phyloP scores from a whole-genome alignment of 2,888 invertebrate species.

The Chymomyza procnemis region DNA sequence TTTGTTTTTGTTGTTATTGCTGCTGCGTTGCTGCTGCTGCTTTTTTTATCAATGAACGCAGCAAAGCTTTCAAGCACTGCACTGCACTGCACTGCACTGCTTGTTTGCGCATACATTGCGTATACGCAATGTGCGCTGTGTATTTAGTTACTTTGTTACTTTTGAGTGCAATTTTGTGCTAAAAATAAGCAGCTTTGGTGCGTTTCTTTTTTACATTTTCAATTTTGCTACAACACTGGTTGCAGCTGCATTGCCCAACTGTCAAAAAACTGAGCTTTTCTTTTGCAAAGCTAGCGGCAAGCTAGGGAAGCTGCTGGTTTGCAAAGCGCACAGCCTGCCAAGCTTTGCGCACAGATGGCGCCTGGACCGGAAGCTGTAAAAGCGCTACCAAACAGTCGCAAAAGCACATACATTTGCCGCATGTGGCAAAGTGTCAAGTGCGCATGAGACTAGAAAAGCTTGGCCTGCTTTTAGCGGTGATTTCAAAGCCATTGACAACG shows the following conservation, averaged over 20 bases:
- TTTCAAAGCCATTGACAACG: not conserved
- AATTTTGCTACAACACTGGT: slow-evolving; percentile 12
- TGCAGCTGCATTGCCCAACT: slow-evolving; percentile 16
- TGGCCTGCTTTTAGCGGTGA: not conserved
- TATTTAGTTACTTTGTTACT: not conserved
- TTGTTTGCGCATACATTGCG: too few species aligned
- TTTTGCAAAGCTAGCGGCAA: slow-evolving; percentile 41
- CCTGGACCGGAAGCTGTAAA: slow-evolving; percentile 52
- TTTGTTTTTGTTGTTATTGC: not conserved
- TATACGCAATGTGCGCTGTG: not conserved
- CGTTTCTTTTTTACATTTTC: not conserved
- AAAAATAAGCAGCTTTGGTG: not conserved
- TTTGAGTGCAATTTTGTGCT: not conserved
- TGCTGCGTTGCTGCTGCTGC: not conserved
- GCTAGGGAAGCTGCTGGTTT: not conserved
- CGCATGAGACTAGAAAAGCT: not conserved
- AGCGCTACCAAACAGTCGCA: slow-evolving; percentile 7
- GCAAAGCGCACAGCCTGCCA: too few species aligned
- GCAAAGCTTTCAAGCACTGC: not conserved
- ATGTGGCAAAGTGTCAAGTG: not conserved
- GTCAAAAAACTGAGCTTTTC: slow-evolving; percentile 34
- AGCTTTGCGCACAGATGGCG: slow-evolving; percentile 15
- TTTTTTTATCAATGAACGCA: slow-evolving; percentile 14
- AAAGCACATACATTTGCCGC: slow-evolving; percentile 9
- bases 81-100: too few species aligned